Conservation (phyloP, 2,797 vertebrate genomes). For the Leucoraja ocellata region DNA sequence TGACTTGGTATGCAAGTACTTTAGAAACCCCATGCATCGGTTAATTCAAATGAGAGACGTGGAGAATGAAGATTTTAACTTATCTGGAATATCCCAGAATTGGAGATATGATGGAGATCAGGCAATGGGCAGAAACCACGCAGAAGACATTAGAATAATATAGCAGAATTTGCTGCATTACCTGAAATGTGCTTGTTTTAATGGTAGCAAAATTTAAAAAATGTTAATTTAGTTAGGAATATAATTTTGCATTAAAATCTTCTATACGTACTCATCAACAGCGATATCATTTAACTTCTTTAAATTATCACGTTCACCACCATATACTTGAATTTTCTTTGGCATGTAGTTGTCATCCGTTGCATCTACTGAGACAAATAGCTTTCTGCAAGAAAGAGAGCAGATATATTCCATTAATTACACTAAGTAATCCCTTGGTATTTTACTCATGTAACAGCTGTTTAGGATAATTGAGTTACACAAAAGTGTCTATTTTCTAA, state of each 20-base stretch:
- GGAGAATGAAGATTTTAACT: background rate
- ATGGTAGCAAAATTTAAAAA: background rate
- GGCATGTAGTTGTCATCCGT: conserved; percentile 98
- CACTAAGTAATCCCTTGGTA: conserved; percentile 10
- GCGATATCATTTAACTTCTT: conserved; percentile 84
- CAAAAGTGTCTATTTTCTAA: conserved; percentile 24
- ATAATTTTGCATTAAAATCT: background rate
- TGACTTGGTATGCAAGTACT: background rate
- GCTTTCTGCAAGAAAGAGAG: conserved; percentile 65
- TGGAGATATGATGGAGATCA: background rate
- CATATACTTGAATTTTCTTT: conserved; percentile 78
- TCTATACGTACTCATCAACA: conserved; percentile 82
- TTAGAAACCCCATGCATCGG: background rate
- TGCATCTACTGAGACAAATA: conserved; percentile 88
- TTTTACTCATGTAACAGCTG: background rate
- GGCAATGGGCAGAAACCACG: background rate
- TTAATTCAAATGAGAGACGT: background rate
- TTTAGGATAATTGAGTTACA: conserved; percentile 2
- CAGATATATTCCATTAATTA: background rate
- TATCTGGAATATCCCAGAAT: background rate
- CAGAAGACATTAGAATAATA: background rate
- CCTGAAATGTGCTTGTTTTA: background rate
- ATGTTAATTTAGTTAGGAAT: background rate
- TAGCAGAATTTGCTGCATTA: background rate
- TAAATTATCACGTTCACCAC: conserved; percentile 83